These are phyloP conservation scores for Stichopus chloronotus DNA, from an alignment of 35 echinoderm and acorn worm species.

Conservation along the genomic window DNA sequence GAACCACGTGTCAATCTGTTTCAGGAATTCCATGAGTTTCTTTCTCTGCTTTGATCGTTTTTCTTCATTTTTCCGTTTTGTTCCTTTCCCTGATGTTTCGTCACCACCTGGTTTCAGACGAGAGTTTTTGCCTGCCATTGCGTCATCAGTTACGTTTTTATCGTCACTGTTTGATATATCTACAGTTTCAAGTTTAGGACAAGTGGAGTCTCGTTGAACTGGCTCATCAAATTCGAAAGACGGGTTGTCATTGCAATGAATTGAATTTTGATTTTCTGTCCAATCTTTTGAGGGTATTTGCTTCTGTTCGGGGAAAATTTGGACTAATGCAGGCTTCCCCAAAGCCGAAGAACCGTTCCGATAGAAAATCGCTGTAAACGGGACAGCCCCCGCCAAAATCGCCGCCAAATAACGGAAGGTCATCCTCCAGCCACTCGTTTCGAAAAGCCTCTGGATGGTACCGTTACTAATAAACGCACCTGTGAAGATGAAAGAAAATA, in stretches of 20 bases:
- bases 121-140: not conserved
- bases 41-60: not conserved
- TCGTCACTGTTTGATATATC: not conserved
- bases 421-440: not conserved
- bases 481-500: not conserved
- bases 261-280: not conserved
- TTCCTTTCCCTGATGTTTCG: not conserved
- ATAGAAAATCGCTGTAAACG: not conserved
- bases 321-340: no score
- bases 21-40: not conserved
- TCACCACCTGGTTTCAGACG: not conserved
- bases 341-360: not conserved
- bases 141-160: not conserved
- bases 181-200: not conserved
- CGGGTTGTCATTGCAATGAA: not conserved
- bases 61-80: not conserved
- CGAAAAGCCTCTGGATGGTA: not conserved
- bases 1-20: not conserved
- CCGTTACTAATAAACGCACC: conserved; percentile 2
- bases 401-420: not conserved
- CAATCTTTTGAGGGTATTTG: not conserved
- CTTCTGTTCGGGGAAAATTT: not conserved
- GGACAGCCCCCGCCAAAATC: not conserved
- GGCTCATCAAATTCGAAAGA: not conserved
- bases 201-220: not conserved